Evolutionary conservation across 2,797 vertebrate species (phyloP).

Genomic region (Rhinogobio ventralis): DNA sequence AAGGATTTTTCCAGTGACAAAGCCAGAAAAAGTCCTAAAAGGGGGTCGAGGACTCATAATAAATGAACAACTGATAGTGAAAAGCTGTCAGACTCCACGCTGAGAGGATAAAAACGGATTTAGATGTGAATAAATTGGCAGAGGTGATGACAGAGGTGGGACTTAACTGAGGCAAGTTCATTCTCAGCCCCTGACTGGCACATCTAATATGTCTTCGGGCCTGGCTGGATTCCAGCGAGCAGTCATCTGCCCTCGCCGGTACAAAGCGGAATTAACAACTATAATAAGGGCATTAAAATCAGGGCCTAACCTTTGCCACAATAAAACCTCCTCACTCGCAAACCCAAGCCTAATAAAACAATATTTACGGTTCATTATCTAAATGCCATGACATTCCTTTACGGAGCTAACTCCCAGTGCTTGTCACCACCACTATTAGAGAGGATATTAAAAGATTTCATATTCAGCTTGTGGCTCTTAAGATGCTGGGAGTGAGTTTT

Average conservation of each 20-base stretch:
- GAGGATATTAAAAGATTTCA: conserved; percentile 72
- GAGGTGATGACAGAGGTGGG: conserved; percentile 62
- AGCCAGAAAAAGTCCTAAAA: conserved; percentile 28
- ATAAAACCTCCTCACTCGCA: conserved; percentile 59
- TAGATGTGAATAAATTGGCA: conserved; percentile 66
- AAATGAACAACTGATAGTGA: conserved; percentile 56
- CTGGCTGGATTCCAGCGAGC: conserved; percentile 49
- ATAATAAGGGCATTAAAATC: conserved; percentile 66
- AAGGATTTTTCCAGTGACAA: conserved; percentile 30
- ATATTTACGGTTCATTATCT: conserved; percentile 76
- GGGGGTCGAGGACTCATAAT: conserved; percentile 25
- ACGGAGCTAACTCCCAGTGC: conserved; percentile 67
- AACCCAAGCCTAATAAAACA: conserved; percentile 67
- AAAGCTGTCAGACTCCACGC: conserved; percentile 56
- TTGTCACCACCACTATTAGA: conserved; percentile 78
- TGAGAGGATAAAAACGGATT: conserved; percentile 61
- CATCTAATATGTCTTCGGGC: conserved; percentile 60
- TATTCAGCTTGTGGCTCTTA: conserved; percentile 68
- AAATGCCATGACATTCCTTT: conserved; percentile 77
- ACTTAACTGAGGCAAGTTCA: conserved; percentile 54
- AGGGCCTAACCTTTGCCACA: conserved; percentile 71
- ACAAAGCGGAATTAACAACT: conserved; percentile 55
- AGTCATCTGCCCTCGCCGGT: conserved; percentile 51
- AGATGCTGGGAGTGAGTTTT: conserved; percentile 36
- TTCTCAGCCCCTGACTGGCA: conserved; percentile 55